These are phyloP conservation scores for Melitaea cinxia DNA, from an alignment of 1,140 invertebrate genomes.

Conservation along the genomic window DNA sequence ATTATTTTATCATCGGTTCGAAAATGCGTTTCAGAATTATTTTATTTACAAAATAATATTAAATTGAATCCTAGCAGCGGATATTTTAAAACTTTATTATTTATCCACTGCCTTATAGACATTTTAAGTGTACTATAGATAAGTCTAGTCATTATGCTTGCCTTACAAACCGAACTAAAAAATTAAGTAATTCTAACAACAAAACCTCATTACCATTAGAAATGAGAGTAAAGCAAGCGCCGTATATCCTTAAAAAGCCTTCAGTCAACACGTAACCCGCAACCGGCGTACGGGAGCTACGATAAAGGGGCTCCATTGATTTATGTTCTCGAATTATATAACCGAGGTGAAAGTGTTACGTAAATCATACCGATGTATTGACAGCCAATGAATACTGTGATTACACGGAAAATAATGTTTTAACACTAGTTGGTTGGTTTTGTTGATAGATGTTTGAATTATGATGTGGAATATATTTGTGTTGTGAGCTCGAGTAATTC, in stretches of 20 bases:
- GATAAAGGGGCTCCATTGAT: constrained; percentile 63
- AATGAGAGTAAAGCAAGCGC: too few species aligned
- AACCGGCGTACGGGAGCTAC: constrained; percentile 23
- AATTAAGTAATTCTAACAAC: too few species aligned
- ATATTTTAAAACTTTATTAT: too few species aligned
- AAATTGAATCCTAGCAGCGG: too few species aligned
- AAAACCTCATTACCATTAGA: too few species aligned
- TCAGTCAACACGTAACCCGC: constrained; percentile 21
- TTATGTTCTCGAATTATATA: constrained; percentile 67
- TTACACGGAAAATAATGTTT: constrained; percentile 63
- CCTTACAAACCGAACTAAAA: too few species aligned
- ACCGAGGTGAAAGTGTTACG: constrained; percentile 72
- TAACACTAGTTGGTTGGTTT: constrained; percentile 35
- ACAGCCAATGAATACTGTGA: constrained; percentile 71
- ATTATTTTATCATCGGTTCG: too few species aligned
- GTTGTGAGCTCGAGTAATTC: not conserved
- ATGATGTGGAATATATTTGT: not conserved
- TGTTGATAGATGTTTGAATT: constrained; percentile 19
- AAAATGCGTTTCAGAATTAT: too few species aligned
- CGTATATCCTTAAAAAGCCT: constrained; percentile 15
- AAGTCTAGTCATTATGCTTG: too few species aligned
- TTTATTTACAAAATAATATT: too few species aligned
- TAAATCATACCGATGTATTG: constrained; percentile 77
- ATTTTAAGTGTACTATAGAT: too few species aligned
- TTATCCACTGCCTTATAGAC: too few species aligned